These are phyloP conservation scores for Hucho hucho DNA, from an alignment of 2,113 vertebrate species.

Conservation along the genomic window DNA sequence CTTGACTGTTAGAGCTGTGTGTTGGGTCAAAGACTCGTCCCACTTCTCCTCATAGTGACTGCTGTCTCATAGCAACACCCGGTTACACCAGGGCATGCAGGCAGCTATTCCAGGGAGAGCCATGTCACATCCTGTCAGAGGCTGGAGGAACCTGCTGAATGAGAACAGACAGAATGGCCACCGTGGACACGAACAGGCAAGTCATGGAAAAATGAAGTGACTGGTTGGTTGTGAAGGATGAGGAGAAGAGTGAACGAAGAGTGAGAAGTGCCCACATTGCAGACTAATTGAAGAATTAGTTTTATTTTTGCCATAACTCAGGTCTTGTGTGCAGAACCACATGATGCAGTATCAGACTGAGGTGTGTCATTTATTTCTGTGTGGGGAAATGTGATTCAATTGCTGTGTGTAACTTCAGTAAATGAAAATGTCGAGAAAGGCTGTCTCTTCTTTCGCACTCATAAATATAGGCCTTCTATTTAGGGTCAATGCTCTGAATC, in stretches of 20 bases:
- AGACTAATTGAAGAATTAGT: no score
- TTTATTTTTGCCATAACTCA: no score
- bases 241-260: no score
- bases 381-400: neutral
- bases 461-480: neutral
- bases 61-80: neutral
- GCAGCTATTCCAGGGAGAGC: conserved; percentile 4
- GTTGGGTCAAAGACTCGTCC: conserved; percentile 37
- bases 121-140: conserved; percentile 18
- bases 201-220: no score
- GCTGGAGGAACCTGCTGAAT: conserved; percentile 2
- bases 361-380: neutral
- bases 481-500: neutral
- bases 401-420: neutral
- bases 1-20: conserved; percentile 15
- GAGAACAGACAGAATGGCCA: neutral
- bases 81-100: neutral
- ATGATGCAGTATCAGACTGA: neutral
- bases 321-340: no score
- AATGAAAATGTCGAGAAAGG: neutral
- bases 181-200: neutral
- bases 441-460: neutral
- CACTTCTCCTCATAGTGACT: conserved; percentile 6
- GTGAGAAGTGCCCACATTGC: no score
- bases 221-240: no score